Conservation (phyloP, 2,888 invertebrate species). For the Coelinius sp. region DNA sequence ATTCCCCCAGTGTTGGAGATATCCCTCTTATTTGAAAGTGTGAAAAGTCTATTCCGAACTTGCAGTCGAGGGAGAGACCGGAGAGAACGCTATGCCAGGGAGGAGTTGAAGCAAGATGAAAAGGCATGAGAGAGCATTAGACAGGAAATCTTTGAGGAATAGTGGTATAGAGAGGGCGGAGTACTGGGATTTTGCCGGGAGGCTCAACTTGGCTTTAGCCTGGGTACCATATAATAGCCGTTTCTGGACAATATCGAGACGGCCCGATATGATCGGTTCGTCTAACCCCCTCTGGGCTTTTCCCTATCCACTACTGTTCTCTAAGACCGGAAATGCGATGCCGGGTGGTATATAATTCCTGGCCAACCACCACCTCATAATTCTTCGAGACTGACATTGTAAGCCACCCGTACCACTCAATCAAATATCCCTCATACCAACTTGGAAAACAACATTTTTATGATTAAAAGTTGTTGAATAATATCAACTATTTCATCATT, state of each 20-base stretch:
- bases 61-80: background rate
- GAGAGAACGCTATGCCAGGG: background rate
- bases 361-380: constrained; percentile 11
- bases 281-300: constrained; percentile 15
- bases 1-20: constrained; percentile 14
- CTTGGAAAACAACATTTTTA: too few relatives aligned
- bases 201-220: constrained; percentile 35
- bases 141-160: constrained; percentile 25
- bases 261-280: constrained; percentile 37
- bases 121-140: background rate
- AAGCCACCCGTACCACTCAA: constrained; percentile 18
- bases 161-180: background rate
- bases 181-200: constrained; percentile 36
- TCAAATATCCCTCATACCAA: too few relatives aligned
- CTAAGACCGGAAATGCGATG: constrained; percentile 16
- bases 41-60: constrained; percentile 20
- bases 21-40: constrained; percentile 19
- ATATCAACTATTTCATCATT: too few relatives aligned
- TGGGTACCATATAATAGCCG: constrained; percentile 39
- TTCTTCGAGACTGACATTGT: constrained; percentile 2
- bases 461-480: too few relatives aligned
- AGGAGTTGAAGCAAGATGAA: background rate
- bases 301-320: background rate
- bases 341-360: background rate
- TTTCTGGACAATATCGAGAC: constrained; percentile 36